phyloP scores from a whole-genome alignment of 2,113 vertebrate species.

The Pangasianodon gigas region DNA sequence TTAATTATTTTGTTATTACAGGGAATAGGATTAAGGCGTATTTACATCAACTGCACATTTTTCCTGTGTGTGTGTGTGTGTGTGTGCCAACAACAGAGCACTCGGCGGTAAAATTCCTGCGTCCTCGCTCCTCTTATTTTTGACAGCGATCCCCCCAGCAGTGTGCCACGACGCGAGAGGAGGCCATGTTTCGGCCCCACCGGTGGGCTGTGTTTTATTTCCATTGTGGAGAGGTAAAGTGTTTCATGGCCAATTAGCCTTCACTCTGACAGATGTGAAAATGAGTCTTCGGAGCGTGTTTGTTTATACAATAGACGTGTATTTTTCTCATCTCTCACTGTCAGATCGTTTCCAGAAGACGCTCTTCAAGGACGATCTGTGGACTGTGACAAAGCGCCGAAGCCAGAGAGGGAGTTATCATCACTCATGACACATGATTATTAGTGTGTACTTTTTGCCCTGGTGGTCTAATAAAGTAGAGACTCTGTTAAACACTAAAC shows the following conservation, averaged over 20 bases:
- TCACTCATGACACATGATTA: conserved; percentile 38
- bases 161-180: conserved; percentile 15
- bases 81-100: conserved; percentile 50
- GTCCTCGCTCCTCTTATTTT: conserved; percentile 41
- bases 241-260: conserved; percentile 49
- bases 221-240: conserved; percentile 1
- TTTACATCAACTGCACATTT: conserved; percentile 65
- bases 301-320: conserved; percentile 37
- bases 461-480: conserved; percentile 18
- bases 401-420: conserved; percentile 32
- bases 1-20: not conserved
- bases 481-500: not conserved
- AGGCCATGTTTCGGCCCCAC: conserved; percentile 55
- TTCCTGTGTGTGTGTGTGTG: not conserved
- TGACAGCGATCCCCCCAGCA: conserved; percentile 45
- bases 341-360: conserved; percentile 38
- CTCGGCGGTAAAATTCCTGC: conserved; percentile 18
- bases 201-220: conserved; percentile 46
- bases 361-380: conserved; percentile 36
- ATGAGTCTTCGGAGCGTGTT: conserved; percentile 32
- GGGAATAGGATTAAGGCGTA: not conserved
- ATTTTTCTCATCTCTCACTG: conserved; percentile 21
- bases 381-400: conserved; percentile 16
- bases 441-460: conserved; percentile 2
- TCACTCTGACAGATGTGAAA: conserved; percentile 42